A percentile compares a stretch with the other conserved stretches of the same genome.
These are phyloP conservation scores for Loxodonta africana DNA, from an alignment of 2,113 vertebrate species.

Conservation along the genomic window DNA sequence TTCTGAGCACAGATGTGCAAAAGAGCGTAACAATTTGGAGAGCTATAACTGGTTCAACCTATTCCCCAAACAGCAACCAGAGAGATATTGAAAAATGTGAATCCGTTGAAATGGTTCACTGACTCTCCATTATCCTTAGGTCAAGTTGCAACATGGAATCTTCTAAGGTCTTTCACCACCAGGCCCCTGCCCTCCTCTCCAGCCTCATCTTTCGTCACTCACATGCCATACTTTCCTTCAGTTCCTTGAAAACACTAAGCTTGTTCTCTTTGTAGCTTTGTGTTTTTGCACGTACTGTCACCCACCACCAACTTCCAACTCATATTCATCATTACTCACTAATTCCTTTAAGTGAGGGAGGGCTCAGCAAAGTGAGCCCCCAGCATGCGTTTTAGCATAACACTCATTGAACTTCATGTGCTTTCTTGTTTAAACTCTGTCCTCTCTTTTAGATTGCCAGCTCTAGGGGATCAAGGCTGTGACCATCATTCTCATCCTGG, in stretches of 20 bases:
- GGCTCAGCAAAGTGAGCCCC: neutral
- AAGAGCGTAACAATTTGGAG: neutral
- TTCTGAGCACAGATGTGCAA: neutral
- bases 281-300: neutral
- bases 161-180: neutral
- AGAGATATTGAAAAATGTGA: neutral
- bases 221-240: neutral
- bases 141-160: no score
- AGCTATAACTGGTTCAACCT: neutral
- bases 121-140: neutral
- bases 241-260: neutral
- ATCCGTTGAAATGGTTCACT: neutral
- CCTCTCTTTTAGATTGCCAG: rapidly evolving
- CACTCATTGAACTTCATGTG: neutral
- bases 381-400: neutral
- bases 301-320: neutral
- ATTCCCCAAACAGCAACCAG: neutral
- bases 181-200: neutral
- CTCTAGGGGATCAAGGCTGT: neutral
- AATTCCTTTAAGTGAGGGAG: neutral
- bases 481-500: neutral
- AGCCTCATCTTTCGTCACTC: neutral
- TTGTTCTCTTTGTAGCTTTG: neutral
- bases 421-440: neutral
- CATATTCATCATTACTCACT: neutral